phyloP scores from a whole-genome alignment of 1,140 invertebrate genomes.

The Hestina assimilis region DNA sequence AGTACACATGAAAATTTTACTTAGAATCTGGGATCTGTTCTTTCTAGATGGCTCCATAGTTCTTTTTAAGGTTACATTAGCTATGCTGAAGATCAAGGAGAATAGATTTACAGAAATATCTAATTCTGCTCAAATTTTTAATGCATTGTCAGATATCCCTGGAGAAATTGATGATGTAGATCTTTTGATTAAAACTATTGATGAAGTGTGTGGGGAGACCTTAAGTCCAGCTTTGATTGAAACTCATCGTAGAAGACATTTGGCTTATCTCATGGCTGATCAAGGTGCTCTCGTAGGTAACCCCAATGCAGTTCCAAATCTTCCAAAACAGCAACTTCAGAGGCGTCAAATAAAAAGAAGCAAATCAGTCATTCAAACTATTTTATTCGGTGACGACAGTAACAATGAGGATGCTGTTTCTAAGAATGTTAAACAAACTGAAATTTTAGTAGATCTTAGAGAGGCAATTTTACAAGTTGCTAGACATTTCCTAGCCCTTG shows the following conservation, averaged over 20 bases:
- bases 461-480: constrained; percentile 96
- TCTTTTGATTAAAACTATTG: constrained; percentile 76
- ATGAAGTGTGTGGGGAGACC: constrained; percentile 81
- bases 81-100: constrained; percentile 97
- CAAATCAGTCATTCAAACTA: constrained; percentile 93
- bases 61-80: constrained; percentile 97
- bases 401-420: constrained; percentile 91
- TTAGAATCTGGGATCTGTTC: constrained; percentile 98
- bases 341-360: constrained; percentile 92
- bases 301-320: constrained; percentile 91
- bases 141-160: constrained; percentile 96
- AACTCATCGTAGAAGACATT: constrained; percentile 92
- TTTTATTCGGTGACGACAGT: constrained; percentile 89
- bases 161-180: constrained; percentile 95
- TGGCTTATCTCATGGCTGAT: constrained; percentile 98
- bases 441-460: constrained; percentile 96
- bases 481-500: constrained; percentile 91
- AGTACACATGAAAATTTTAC: constrained; percentile 97
- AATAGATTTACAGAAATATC: constrained; percentile 88
- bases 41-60: constrained; percentile 97
- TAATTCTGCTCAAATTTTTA: constrained; percentile 98
- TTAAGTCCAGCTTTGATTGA: constrained; percentile 93
- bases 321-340: constrained; percentile 93
- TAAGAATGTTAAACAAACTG: constrained; percentile 97
- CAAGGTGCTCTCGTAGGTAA: constrained; percentile 95